Evolutionary conservation across 2,797 vertebrate genomes (phyloP).

Genomic region (Halcyon leucocephala): DNA sequence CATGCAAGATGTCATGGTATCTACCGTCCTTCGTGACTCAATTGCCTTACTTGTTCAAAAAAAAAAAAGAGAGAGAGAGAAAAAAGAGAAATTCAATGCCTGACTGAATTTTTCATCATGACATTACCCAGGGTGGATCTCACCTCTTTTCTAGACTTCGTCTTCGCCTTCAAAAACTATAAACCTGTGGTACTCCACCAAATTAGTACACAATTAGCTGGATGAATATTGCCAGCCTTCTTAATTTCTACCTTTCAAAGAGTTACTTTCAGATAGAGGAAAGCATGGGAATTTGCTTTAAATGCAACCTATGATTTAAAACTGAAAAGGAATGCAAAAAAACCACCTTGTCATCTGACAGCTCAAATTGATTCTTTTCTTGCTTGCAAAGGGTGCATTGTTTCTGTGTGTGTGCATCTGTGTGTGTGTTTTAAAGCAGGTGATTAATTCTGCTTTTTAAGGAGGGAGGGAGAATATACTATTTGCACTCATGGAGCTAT

Average conservation of each 20-base stretch:
- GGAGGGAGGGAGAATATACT: neutral
- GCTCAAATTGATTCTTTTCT: neutral
- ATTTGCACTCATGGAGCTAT: neutral
- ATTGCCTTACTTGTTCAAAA: neutral
- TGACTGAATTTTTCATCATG: neutral
- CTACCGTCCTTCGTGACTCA: neutral
- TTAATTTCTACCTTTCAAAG: neutral
- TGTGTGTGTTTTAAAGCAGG: neutral
- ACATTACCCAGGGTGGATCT: neutral
- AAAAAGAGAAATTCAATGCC: neutral
- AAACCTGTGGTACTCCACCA: neutral
- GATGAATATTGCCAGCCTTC: neutral
- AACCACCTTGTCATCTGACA: neutral
- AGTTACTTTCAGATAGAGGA: neutral
- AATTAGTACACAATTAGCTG: neutral
- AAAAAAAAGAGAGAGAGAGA: neutral
- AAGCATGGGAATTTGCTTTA: neutral
- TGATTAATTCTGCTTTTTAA: neutral
- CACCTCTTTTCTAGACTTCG: neutral
- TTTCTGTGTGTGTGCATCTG: neutral
- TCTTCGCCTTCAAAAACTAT: neutral
- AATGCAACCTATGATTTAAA: neutral
- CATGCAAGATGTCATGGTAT: neutral
- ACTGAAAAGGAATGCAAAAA: neutral
- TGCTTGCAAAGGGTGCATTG: accelerated